Conservation (phyloP, 2,797 vertebrate species). For the Cyprinella venusta region DNA sequence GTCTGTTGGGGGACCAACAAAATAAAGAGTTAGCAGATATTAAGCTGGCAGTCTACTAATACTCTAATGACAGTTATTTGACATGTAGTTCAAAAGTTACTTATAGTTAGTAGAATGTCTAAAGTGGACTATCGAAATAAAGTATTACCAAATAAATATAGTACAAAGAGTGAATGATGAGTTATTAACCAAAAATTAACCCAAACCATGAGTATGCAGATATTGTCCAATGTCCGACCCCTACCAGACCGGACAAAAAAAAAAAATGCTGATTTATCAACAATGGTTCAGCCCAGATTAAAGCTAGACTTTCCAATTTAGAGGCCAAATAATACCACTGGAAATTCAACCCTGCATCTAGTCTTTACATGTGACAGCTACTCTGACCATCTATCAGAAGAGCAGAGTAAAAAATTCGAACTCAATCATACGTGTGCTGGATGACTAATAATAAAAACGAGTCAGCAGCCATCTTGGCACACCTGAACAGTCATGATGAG, state of each 20-base stretch:
- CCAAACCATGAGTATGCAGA: background rate
- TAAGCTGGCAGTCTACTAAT: too few species aligned
- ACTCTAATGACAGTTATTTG: too few species aligned
- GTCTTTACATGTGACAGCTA: background rate
- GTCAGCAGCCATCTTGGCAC: background rate
- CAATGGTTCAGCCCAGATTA: background rate
- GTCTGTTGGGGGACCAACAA: too few species aligned
- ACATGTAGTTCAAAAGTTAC: too few species aligned
- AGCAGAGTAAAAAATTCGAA: background rate
- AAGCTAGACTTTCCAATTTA: background rate
- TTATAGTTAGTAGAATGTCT: too few species aligned
- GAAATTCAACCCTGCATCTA: background rate
- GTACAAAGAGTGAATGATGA: background rate
- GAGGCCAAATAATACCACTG: background rate
- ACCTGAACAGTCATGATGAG: background rate
- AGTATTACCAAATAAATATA: too few species aligned
- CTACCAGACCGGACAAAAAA: background rate
- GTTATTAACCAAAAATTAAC: background rate
- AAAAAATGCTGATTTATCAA: too few species aligned
- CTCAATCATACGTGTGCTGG: background rate
- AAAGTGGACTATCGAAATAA: too few species aligned
- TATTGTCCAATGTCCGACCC: background rate
- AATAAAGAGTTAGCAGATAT: too few species aligned
- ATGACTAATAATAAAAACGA: background rate
- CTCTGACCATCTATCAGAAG: background rate